phyloP scores from a whole-genome alignment of 2,113 vertebrate genomes.

The Zosterops hypoxanthus region DNA sequence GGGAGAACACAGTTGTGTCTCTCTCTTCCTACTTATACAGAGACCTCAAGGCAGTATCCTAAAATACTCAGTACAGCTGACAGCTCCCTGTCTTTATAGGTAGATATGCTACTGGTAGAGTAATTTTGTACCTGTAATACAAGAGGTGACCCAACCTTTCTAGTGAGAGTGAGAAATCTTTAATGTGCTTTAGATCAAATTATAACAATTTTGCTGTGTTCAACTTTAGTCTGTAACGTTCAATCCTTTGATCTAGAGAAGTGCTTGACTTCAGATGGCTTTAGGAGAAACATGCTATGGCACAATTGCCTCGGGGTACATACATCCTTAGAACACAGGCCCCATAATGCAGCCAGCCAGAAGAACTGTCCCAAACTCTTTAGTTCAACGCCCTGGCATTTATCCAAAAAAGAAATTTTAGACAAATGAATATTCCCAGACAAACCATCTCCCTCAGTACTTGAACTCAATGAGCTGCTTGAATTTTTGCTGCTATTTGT shows the following conservation, averaged over 20 bases:
- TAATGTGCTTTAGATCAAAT: background rate
- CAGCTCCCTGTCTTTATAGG: background rate
- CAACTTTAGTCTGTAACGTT: background rate
- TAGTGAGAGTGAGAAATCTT: background rate
- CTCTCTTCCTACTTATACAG: background rate
- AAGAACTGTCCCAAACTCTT: background rate
- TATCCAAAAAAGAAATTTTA: background rate
- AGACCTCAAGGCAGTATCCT: background rate
- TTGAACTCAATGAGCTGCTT: background rate
- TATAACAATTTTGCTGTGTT: background rate
- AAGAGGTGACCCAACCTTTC: background rate
- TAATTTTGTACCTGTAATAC: background rate
- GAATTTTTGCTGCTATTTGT: background rate
- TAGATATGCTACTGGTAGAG: background rate
- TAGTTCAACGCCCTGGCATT: background rate
- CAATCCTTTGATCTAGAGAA: background rate
- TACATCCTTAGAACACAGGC: background rate
- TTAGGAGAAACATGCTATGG: background rate
- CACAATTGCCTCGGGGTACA: background rate
- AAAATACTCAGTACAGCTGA: background rate
- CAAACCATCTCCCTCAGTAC: background rate
- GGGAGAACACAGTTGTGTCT: background rate
- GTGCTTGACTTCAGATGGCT: background rate
- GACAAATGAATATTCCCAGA: background rate
- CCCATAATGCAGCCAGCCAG: background rate